These are phyloP conservation scores for Hippocampus comes DNA, from an alignment of 2,113 vertebrate genomes.

Conservation along the genomic window DNA sequence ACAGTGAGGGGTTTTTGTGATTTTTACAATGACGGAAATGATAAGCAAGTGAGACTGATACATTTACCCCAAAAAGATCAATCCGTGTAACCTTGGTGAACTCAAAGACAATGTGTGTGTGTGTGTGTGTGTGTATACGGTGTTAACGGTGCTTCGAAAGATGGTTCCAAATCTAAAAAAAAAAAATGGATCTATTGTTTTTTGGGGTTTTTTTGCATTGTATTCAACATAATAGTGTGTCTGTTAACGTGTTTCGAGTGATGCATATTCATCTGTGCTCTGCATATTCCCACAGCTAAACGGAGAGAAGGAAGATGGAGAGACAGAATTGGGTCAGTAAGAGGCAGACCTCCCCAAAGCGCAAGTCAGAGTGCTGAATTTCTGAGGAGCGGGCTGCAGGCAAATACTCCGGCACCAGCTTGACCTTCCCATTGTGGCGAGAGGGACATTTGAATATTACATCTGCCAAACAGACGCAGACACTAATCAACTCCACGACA, in stretches of 20 bases:
- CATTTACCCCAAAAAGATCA: too few relatives aligned
- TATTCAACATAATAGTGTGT: background rate
- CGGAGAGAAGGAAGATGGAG: conserved; percentile 46
- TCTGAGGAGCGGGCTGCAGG: conserved; percentile 39
- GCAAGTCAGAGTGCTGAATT: conserved; percentile 30
- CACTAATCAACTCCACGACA: conserved; percentile 13
- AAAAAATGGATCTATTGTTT: background rate
- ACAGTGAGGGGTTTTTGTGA: too few relatives aligned
- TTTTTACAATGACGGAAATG: too few relatives aligned
- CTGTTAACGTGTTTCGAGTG: conserved; percentile 16
- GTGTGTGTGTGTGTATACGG: background rate
- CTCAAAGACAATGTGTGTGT: background rate
- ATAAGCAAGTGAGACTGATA: too few relatives aligned
- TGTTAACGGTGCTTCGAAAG: background rate
- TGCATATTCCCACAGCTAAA: conserved; percentile 38
- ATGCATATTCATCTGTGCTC: conserved; percentile 45
- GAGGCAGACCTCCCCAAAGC: conserved; percentile 40
- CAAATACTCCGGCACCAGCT: conserved; percentile 36
- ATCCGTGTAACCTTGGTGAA: background rate
- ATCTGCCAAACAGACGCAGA: conserved; percentile 8
- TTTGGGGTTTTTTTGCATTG: background rate
- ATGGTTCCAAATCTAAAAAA: background rate
- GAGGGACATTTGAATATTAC: conserved; percentile 44
- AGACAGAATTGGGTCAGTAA: conserved; percentile 62
- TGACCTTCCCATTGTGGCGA: conserved; percentile 29